These are phyloP conservation scores for Drosophila recens DNA, from an alignment of 2,888 invertebrate genomes.

Conservation along the genomic window DNA sequence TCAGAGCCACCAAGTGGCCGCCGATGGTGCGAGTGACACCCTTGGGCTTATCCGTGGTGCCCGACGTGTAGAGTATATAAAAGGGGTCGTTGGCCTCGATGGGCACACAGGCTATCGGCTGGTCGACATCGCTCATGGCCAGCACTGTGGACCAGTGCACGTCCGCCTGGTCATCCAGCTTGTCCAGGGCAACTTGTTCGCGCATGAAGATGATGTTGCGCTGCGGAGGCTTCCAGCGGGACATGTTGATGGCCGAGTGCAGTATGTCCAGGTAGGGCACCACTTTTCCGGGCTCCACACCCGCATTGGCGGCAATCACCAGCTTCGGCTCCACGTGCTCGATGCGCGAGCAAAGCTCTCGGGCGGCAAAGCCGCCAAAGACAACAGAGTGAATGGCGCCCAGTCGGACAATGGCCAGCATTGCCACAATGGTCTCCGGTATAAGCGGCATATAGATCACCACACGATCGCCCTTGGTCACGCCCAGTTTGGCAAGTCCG, in stretches of 20 bases:
- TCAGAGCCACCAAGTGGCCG: conserved; percentile 93
- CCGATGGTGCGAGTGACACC: conserved; percentile 95
- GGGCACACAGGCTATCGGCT: conserved; percentile 92
- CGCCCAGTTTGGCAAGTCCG: conserved; percentile 91
- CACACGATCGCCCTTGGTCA: conserved; percentile 92
- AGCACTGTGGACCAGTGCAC: conserved; percentile 92
- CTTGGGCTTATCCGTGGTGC: conserved; percentile 91
- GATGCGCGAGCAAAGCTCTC: conserved; percentile 93
- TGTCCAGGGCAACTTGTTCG: conserved; percentile 87
- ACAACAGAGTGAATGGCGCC: conserved; percentile 98
- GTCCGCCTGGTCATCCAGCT: conserved; percentile 89
- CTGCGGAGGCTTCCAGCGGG: conserved; percentile 88
- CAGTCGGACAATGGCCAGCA: conserved; percentile 94
- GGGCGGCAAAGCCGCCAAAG: conserved; percentile 97
- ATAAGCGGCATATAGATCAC: conserved; percentile 98
- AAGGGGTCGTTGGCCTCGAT: conserved; percentile 95
- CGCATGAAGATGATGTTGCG: conserved; percentile 94
- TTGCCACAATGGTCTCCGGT: conserved; percentile 95
- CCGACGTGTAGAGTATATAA: conserved; percentile 97
- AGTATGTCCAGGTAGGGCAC: conserved; percentile 86
- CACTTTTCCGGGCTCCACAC: conserved; percentile 94
- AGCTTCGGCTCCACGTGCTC: conserved; percentile 95
- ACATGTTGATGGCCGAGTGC: conserved; percentile 89
- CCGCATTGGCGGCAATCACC: conserved; percentile 95
- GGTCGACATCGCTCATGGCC: conserved; percentile 81